Base-by-base conservation (phyloP, 2,797 vertebrate species). In the Xyrichtys novacula region DNA sequence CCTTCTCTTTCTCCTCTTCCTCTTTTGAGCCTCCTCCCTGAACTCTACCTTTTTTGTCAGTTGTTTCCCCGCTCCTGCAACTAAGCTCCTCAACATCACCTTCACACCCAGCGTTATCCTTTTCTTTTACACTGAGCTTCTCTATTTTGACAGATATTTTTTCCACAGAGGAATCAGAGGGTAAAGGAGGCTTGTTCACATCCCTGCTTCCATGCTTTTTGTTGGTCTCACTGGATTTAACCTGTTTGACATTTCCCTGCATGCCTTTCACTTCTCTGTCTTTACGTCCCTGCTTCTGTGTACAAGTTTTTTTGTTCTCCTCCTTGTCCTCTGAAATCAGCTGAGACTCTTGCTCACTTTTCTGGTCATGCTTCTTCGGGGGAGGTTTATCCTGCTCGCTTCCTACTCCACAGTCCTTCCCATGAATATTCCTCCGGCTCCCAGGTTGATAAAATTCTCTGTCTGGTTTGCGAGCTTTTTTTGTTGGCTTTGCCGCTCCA, bases 371-470 rank as follows among this genome's bases (percentile, higher is more conserved):
- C 31, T 63, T 89, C 19, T 10, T 48, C 3, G 70, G 36, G 0
- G 75, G 40, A 63, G 81, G 73, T 60, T 77, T 90, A 39, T 89
- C 85, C 38, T 66, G 79, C 48, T 91, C 92, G 68, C 52, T 86
- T 46, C 57, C 80, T 48, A 38, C 74, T 20, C 79, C 50, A 0
- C 39, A 52, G 0, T 96, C 96, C 77, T 80, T 88, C 23, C 84
- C 80, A 31, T 91, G 95, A 54, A 92, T 70, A 20, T 17, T 89
- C 65, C 93, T 86, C n/a, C 97, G 92, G 7, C 95, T 94, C 19
- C 96, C 97, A 7, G 98, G 96, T 84, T 97, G 97, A 89, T 99
- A 99, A 81, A 99, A 97, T 84, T 95, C 95, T 70, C 95, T 87
- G 85, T 99, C 97, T 0, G 98, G 98, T 84, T 99, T 99, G 71